Conservation (phyloP, 2,797 vertebrate species). For the Telmatherina bonti region DNA sequence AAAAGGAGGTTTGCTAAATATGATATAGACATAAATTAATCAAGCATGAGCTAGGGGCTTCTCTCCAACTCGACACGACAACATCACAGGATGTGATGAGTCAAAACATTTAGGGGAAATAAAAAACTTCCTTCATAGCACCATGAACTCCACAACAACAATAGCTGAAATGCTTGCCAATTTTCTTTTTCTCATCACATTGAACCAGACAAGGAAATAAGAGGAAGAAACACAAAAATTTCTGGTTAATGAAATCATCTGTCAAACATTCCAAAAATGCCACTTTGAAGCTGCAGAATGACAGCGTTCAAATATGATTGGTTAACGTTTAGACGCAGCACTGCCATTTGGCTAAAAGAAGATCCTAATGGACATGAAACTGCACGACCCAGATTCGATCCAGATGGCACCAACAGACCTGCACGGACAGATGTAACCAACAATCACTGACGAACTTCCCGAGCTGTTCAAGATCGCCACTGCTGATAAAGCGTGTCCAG, state of each 20-base stretch:
- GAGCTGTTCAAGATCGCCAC: conserved; percentile 57
- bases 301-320: conserved; percentile 1
- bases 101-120: conserved; percentile 47
- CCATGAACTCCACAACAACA: conserved; percentile 61
- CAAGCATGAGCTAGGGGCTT: neutral
- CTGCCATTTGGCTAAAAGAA: conserved; percentile 1
- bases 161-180: conserved; percentile 56
- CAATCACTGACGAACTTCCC: conserved; percentile 41
- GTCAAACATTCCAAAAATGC: conserved; percentile 17
- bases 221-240: conserved; percentile 47
- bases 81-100: conserved; percentile 60
- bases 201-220: conserved; percentile 18
- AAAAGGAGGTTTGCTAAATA: neutral
- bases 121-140: conserved; percentile 61
- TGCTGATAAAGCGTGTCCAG: conserved; percentile 65
- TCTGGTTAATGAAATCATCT: conserved; percentile 55
- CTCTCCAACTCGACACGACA: conserved; percentile 18
- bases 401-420: conserved; percentile 13
- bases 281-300: conserved; percentile 3
- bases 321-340: conserved; percentile 3
- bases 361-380: conserved; percentile 12
- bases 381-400: conserved; percentile 30
- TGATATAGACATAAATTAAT: neutral
- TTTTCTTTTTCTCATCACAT: neutral
- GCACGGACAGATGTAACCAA: conserved; percentile 25